Evolutionary conservation across 2,797 vertebrate species (phyloP), one percentile per base, ranked within the genome.

Genomic region (Poecilia gillii): DNA sequence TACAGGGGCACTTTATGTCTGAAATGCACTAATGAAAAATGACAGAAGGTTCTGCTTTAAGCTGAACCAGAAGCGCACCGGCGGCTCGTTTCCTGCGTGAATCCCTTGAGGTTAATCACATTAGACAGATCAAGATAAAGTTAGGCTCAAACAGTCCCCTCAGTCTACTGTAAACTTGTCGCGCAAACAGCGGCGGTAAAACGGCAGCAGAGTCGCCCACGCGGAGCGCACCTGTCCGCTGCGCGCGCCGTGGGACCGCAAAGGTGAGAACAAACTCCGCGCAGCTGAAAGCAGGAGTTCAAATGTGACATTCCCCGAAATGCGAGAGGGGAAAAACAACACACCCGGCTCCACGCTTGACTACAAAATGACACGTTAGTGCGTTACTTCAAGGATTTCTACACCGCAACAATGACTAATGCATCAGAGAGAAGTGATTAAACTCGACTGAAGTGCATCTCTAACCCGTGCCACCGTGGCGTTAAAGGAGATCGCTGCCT

Each of bases 41-140:
- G 64, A 41, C 76, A 57, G 72, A 23, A 72, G 76, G 75, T 82
- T n/a, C 59, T 20, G 43, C 74, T 82, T 68, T 81, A 87, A 62
- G 33, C 23, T 3, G n/a, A 43, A 64, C 62, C 71, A 25, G n/a
- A 55, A 11, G 70, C 85, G 74, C 77, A 3, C 72, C 0, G 14
- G 74, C 6, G 81, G 43, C 81, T 53, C 82, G 28, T 18, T n/a
- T 0, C 41, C 25, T 3, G 72, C 76, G 72, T 4, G 76, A 78
- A 81, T 90, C 90, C 84, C 78, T 76, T 71, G 8, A 88, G 88
- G 85, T 89, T 92, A 94, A 93, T 91, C 91, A 91, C 90, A 89
- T 92, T 88, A 90, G 83, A 87, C 87, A 79, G 74, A 86, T 88
- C 85, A 77, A 82, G 84, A 81, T 80, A 80, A 89, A 93, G 89